Evolutionary conservation across 2,797 vertebrate species (phyloP), one percentile per base, ranked within the genome.

Genomic region (Columba guinea): DNA sequence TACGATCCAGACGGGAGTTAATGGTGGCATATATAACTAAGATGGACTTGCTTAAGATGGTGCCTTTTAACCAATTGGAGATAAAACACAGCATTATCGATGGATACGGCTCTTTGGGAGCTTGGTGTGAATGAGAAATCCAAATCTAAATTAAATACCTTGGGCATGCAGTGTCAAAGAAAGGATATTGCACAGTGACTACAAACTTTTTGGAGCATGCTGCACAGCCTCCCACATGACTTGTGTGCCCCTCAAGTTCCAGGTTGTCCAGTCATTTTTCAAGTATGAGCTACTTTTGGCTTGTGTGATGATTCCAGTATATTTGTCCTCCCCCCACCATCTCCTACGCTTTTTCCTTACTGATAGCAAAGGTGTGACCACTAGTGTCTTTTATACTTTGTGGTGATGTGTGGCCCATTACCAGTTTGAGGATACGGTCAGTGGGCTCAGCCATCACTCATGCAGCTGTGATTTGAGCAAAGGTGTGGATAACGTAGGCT

Each of bases 1-100:
- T 94, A 86, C 80, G 91, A 86, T 90, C 64, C 91, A 94, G 80
- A 70, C 84, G 94, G 79, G 80, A 91, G 73, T 84, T 90, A 78
- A 88, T 70, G 91, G 91, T 88, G 75, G 59, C 59, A 84, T 86
- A 30, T 84, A 79, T 86, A 92, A 94, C 83, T 69, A 86, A 88
- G 80, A 77, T n/a, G 73, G 91, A 90, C 89, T 91, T 74, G 49
- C 56, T 93, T 91, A 79, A 77, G 52, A 70, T 79, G 52, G 48
- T 86, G 44, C 63, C 62, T 94, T 94, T 76, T 86, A 90, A 74
- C 83, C 59, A 92, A 77, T 89, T 83, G 90, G 79, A 91, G 85
- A 88, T 88, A 85, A 91, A 94, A 89, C 58, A 87, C 93, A 63
- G 44, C 35, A 59, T 93, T 96, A 89, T 92, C 3, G 3, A 91